phyloP scores from a whole-genome alignment of 2,797 vertebrate species.

The Mormyrus proboscirostris region DNA sequence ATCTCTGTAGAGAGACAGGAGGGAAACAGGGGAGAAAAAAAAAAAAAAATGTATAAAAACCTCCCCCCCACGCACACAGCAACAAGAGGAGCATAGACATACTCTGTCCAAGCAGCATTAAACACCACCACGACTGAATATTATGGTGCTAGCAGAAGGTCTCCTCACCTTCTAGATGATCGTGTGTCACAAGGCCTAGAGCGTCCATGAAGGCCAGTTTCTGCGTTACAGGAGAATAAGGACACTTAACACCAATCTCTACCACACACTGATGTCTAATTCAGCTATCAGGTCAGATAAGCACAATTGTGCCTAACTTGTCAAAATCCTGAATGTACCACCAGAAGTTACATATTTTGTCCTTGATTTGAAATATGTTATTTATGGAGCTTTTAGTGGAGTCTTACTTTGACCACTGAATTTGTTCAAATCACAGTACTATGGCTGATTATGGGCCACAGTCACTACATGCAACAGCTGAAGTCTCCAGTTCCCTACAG shows the following conservation, averaged over 20 bases:
- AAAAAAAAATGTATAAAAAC: neutral
- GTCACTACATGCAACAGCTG: neutral
- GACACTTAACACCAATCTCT: neutral
- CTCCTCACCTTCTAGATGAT: slow-evolving; percentile 76
- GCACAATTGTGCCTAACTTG: neutral
- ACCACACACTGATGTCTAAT: neutral
- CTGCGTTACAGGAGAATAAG: slow-evolving; percentile 46
- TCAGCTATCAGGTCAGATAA: neutral
- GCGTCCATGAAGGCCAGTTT: slow-evolving; percentile 89
- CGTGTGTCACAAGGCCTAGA: slow-evolving; percentile 79
- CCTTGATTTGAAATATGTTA: neutral
- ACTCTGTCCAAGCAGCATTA: neutral
- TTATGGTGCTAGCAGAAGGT: neutral
- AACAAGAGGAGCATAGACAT: neutral
- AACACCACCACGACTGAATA: neutral
- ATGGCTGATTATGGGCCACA: neutral
- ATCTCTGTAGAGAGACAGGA: slow-evolving; percentile 62
- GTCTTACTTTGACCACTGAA: neutral
- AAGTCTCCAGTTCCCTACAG: neutral
- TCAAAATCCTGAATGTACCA: neutral
- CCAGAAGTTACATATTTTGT: neutral
- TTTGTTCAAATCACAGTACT: neutral
- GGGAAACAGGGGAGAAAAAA: slow-evolving; percentile 28
- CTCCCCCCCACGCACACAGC: neutral
- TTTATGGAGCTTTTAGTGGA: neutral